A percentile compares a stretch with the other conserved stretches of the same genome.
These are phyloP conservation scores for Chaitophorus viminalis DNA, from an alignment of 2,888 invertebrate genomes.

Conservation along the genomic window DNA sequence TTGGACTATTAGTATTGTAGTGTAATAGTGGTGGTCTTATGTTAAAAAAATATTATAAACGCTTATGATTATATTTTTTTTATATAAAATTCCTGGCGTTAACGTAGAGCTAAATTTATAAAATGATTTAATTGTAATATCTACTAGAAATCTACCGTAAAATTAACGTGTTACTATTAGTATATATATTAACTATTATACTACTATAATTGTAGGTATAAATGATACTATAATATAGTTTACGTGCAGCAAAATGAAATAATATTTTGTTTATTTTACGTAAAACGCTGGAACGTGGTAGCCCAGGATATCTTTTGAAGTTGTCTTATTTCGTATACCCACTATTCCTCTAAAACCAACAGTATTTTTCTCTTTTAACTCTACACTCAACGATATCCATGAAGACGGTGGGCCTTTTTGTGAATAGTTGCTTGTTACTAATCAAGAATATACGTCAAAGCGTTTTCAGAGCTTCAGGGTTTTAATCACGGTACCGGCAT, in stretches of 20 bases:
- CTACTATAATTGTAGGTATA: too few species aligned
- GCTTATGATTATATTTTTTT: too few species aligned
- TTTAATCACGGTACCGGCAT: constrained; percentile 38
- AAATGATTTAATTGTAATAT: too few species aligned
- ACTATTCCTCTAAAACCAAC: background rate
- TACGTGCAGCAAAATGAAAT: background rate
- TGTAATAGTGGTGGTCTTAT: too few species aligned
- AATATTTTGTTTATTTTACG: constrained; percentile 8
- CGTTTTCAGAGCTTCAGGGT: constrained; percentile 41
- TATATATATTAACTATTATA: too few species aligned
- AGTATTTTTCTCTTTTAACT: constrained; percentile 34
- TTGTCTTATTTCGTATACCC: background rate
- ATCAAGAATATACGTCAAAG: constrained; percentile 44
- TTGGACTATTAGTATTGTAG: too few species aligned
- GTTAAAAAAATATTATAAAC: too few species aligned
- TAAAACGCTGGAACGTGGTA: background rate
- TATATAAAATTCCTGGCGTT: too few species aligned
- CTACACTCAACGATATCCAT: background rate
- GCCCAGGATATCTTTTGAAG: constrained; percentile 16
- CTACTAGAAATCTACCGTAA: too few species aligned
- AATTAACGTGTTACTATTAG: too few species aligned
- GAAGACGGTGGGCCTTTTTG: constrained; percentile 10
- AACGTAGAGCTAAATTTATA: too few species aligned
- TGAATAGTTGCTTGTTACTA: constrained; percentile 31
- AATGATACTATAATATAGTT: too few species aligned